A percentile compares a stretch with the other conserved stretches of the same genome.
These are phyloP conservation scores for Enteromius afrohamiltoni DNA, from an alignment of 2,797 vertebrate genomes.

Conservation along the genomic window DNA sequence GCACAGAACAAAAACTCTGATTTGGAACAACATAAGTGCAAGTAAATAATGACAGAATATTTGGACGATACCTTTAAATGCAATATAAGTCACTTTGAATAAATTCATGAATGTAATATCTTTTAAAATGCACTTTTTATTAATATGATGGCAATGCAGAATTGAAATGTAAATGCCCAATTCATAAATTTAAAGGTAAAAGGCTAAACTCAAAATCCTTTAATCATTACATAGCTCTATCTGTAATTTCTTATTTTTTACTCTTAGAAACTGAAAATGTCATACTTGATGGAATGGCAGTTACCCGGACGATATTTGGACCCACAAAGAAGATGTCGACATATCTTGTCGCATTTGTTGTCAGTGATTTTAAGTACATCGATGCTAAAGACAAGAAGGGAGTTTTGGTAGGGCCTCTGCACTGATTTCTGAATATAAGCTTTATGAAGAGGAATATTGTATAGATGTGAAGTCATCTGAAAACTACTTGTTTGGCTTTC, in stretches of 20 bases:
- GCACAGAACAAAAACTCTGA: too few relatives aligned
- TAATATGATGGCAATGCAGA: not conserved
- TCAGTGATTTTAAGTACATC: conserved; percentile 74
- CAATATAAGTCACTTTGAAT: not conserved
- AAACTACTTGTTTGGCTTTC: conserved; percentile 18
- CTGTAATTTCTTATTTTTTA: not conserved
- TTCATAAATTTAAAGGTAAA: not conserved
- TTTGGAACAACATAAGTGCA: not conserved
- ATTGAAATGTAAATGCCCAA: not conserved
- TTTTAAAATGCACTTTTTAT: too few relatives aligned
- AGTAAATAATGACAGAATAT: not conserved
- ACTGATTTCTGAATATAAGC: not conserved
- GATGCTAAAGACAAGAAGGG: not conserved
- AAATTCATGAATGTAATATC: not conserved
- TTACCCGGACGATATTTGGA: conserved; percentile 72
- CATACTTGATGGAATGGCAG: fast-evolving
- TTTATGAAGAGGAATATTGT: not conserved
- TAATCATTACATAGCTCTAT: not conserved
- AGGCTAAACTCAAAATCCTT: not conserved
- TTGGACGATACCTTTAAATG: not conserved
- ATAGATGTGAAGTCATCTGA: not conserved
- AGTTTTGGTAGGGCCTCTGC: conserved; percentile 51
- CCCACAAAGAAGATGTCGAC: conserved; percentile 89
- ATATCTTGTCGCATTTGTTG: conserved; percentile 89
- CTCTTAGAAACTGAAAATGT: conserved; percentile 61